Evolutionary conservation across 2,888 invertebrate genomes (phyloP).

Genomic region (Synergus japonicus): DNA sequence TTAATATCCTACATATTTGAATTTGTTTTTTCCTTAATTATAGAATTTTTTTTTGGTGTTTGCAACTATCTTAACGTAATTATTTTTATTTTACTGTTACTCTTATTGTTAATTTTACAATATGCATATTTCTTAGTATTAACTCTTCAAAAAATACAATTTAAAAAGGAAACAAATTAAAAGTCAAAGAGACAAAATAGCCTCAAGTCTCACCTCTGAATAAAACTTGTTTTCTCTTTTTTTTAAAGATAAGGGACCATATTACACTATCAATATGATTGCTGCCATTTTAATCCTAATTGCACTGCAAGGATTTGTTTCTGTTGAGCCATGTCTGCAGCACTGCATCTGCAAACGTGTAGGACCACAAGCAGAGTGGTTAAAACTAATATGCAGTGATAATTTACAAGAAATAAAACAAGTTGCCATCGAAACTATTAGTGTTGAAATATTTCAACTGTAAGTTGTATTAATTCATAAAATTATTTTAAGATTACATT

Average conservation of each 20-base stretch:
- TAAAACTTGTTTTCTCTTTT: background rate
- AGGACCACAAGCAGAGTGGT: constrained; percentile 79
- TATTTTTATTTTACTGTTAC: too few species aligned
- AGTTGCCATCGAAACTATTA: constrained; percentile 82
- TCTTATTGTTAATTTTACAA: too few species aligned
- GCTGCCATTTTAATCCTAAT: constrained; percentile 36
- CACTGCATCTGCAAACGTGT: constrained; percentile 81
- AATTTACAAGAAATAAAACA: constrained; percentile 81
- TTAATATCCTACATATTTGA: background rate
- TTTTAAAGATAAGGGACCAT: constrained; percentile 47
- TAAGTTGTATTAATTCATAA: constrained; percentile 76
- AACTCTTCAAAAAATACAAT: too few species aligned
- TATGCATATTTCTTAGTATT: too few species aligned
- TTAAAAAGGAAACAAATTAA: too few species aligned
- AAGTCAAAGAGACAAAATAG: too few species aligned
- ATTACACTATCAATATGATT: constrained; percentile 54
- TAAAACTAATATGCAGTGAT: constrained; percentile 83
- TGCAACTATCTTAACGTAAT: background rate
- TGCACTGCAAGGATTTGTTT: constrained; percentile 42
- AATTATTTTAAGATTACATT: constrained; percentile 6
- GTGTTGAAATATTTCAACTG: constrained; percentile 83
- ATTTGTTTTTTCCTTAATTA: background rate
- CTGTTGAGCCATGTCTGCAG: constrained; percentile 77
- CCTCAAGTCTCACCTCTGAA: too few species aligned
- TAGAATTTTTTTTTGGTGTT: background rate